Percentiles rank a stretch among this genome's conserved stretches.
phyloP scores from a whole-genome alignment of 2,888 invertebrate genomes.

The Spodoptera littoralis region DNA sequence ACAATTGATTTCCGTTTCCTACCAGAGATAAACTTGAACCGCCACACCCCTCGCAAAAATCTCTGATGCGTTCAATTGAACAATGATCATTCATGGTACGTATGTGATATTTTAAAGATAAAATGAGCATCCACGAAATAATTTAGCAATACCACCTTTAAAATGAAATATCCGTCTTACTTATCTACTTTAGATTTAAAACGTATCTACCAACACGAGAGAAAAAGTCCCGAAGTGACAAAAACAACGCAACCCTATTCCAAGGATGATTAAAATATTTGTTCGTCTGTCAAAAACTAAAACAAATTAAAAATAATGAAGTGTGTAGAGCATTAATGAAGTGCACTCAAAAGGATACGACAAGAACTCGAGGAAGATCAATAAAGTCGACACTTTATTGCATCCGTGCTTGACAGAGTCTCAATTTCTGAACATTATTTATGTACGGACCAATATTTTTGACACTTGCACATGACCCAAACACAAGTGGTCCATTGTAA shows the following conservation, averaged over 20 bases:
- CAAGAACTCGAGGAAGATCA: conserved; percentile 75
- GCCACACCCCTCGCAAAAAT: conserved; percentile 74
- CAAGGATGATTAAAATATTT: conserved; percentile 44
- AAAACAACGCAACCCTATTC: conserved; percentile 18
- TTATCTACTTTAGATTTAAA: background rate
- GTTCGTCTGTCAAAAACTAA: conserved; percentile 50
- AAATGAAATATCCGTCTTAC: background rate
- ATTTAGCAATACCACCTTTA: background rate
- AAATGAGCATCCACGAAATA: conserved; percentile 10
- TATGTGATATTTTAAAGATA: conserved; percentile 39
- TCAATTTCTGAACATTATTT: conserved; percentile 77
- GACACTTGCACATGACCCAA: conserved; percentile 74
- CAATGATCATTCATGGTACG: conserved; percentile 40
- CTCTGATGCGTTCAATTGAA: conserved; percentile 61
- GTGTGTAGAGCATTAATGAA: conserved; percentile 59
- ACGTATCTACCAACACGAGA: background rate
- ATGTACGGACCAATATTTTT: conserved; percentile 63
- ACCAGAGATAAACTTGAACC: conserved; percentile 73
- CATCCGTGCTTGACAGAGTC: conserved; percentile 74
- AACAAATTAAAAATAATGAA: conserved; percentile 59
- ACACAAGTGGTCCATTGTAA: conserved; percentile 77
- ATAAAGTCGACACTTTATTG: conserved; percentile 85
- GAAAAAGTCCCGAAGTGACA: background rate
- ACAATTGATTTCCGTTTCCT: conserved; percentile 87
- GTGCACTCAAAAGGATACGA: conserved; percentile 67